A percentile compares a stretch with the other conserved stretches of the same genome.
Conservation (phyloP, 1,140 invertebrate genomes). For the Leptopilina clavipes region DNA sequence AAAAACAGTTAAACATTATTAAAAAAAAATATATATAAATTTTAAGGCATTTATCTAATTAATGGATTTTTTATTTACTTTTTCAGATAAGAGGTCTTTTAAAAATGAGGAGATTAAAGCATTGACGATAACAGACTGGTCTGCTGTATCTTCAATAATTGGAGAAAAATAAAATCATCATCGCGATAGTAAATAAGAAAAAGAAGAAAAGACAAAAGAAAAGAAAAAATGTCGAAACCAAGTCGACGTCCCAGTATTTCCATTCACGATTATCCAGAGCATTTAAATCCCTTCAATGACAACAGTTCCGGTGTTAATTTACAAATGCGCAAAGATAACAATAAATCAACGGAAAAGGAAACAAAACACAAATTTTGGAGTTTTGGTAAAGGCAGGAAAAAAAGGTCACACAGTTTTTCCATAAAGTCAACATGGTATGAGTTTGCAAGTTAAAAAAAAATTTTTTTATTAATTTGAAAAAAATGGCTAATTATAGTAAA, state of each 20-base stretch:
- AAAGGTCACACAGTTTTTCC: slow-evolving; percentile 68
- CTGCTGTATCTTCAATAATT: slow-evolving; percentile 43
- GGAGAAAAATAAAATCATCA: slow-evolving; percentile 8
- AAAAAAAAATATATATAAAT: too few species aligned
- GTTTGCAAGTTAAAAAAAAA: not conserved
- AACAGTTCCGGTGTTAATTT: slow-evolving; percentile 71
- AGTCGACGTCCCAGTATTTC: slow-evolving; percentile 65
- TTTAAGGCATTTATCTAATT: not conserved
- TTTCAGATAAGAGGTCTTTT: slow-evolving; percentile 33
- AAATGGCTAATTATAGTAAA: too few species aligned
- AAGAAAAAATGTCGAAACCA: slow-evolving; percentile 62
- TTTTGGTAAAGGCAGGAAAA: slow-evolving; percentile 66
- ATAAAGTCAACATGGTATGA: slow-evolving; percentile 70
- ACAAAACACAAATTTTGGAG: slow-evolving; percentile 69
- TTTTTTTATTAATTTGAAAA: not conserved
- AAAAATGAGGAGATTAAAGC: slow-evolving; percentile 29
- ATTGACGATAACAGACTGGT: slow-evolving; percentile 23
- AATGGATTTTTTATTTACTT: slow-evolving; percentile 37
- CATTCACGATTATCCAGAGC: slow-evolving; percentile 82
- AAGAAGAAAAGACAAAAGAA: too few species aligned
- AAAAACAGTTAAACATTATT: too few species aligned
- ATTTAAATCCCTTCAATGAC: slow-evolving; percentile 83
- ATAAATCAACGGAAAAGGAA: slow-evolving; percentile 59
- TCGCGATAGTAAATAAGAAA: too few species aligned
- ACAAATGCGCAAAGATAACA: slow-evolving; percentile 52